A percentile compares a stretch with the other conserved stretches of the same genome.
Evolutionary conservation across 1,140 invertebrate species (phyloP).

Genomic region (Listronotus bonariensis): DNA sequence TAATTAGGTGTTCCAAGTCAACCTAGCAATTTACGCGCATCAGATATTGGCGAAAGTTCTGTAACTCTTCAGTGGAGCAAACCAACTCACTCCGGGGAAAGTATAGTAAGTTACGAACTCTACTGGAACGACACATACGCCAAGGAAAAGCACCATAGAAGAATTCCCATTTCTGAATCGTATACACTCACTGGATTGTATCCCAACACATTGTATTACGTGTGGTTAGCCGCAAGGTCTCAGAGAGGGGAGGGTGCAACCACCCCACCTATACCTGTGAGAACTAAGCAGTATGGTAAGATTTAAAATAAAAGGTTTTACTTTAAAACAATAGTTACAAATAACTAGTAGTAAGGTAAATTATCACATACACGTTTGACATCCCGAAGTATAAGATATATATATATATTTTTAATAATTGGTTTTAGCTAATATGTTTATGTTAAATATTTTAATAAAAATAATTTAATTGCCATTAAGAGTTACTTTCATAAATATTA

Average conservation of each 20-base stretch:
- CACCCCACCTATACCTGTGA: constrained; percentile 90
- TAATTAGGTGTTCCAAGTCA: constrained; percentile 85
- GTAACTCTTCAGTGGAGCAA: constrained; percentile 89
- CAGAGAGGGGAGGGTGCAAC: constrained; percentile 91
- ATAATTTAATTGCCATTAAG: too few relatives aligned
- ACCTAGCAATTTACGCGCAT: constrained; percentile 84
- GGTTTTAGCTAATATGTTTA: not conserved
- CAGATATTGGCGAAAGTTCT: constrained; percentile 79
- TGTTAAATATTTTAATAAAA: too few relatives aligned
- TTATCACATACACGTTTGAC: constrained; percentile 39
- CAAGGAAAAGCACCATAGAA: constrained; percentile 72
- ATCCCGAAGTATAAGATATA: constrained; percentile 7
- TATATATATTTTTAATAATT: constrained; percentile 5
- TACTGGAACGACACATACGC: constrained; percentile 98
- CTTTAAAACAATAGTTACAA: constrained; percentile 10
- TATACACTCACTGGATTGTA: constrained; percentile 88
- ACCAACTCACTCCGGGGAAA: constrained; percentile 87
- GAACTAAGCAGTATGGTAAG: constrained; percentile 98
- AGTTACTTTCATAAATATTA: too few relatives aligned
- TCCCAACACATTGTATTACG: constrained; percentile 94
- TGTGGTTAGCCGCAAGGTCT: constrained; percentile 92
- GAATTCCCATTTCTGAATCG: constrained; percentile 79
- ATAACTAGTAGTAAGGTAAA: not conserved
- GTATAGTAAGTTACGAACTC: constrained; percentile 92
- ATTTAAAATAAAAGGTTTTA: constrained; percentile 36